Conservation (phyloP, 2,113 vertebrate genomes). For the Hiodon tergisus region DNA sequence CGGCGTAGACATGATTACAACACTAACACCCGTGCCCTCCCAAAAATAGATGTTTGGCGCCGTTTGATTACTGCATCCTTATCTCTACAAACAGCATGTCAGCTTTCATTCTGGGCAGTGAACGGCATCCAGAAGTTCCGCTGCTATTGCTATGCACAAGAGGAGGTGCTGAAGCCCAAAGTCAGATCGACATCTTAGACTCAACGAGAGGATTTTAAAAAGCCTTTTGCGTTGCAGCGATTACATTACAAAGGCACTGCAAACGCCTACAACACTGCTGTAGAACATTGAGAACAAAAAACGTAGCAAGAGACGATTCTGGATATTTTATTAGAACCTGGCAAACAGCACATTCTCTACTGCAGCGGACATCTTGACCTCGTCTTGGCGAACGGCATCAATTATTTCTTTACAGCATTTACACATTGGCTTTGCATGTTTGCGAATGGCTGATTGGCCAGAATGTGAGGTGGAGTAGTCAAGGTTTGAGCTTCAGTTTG, state of each 20-base stretch:
- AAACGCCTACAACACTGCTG: slow-evolving; percentile 15
- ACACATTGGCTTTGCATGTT: neutral
- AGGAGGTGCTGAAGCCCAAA: slow-evolving; percentile 9
- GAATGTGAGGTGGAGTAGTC: too few species aligned
- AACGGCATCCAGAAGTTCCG: neutral
- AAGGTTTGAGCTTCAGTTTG: too few species aligned
- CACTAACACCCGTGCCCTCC: slow-evolving; percentile 34
- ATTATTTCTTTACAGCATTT: neutral
- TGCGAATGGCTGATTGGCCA: neutral
- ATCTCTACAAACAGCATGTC: slow-evolving; percentile 42
- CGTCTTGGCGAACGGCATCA: neutral
- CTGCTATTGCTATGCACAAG: slow-evolving; percentile 4
- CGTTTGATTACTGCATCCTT: slow-evolving; percentile 49
- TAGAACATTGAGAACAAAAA: neutral
- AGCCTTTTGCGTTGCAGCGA: slow-evolving; percentile 23
- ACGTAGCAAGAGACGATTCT: slow-evolving; percentile 1
- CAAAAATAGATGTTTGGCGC: slow-evolving; percentile 38
- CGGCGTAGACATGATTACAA: slow-evolving; percentile 34
- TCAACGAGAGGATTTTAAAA: slow-evolving; percentile 37
- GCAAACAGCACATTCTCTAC: neutral
- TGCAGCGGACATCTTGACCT: neutral
- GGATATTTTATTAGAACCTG: neutral
- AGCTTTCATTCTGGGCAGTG: slow-evolving; percentile 22
- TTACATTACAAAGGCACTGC: slow-evolving; percentile 27
- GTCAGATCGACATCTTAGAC: slow-evolving; percentile 47